Conservation (phyloP, 2,888 invertebrate species). For the Ornithoptera alexandrae region DNA sequence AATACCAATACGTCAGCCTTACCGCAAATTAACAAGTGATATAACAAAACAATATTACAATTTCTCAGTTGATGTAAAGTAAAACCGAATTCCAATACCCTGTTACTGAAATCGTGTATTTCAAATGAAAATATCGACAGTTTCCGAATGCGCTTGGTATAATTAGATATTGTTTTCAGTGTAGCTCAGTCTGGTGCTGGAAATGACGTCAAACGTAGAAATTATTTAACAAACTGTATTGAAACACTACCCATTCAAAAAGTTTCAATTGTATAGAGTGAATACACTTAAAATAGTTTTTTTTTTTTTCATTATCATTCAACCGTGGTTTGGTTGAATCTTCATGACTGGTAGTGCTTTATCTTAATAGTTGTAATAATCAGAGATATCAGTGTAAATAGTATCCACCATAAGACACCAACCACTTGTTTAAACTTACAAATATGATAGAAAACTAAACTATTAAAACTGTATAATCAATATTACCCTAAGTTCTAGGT, state of each 20-base stretch:
- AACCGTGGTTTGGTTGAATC: no score
- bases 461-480: background rate
- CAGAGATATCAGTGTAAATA: no score
- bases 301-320: background rate
- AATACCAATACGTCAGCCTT: background rate
- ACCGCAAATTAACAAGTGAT: background rate
- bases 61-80: background rate
- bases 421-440: no score
- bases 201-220: background rate
- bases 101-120: background rate
- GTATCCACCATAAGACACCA: no score
- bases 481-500: background rate
- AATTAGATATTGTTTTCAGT: slow-evolving; percentile 2
- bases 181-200: background rate
- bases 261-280: background rate
- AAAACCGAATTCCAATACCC: background rate
- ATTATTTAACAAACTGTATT: background rate
- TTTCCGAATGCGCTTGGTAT: background rate
- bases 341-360: no score
- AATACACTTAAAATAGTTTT: background rate
- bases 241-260: background rate
- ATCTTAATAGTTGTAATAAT: no score
- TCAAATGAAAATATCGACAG: background rate
- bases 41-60: background rate
- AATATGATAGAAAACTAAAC: no score